These are phyloP conservation scores for Kryphioiulus occultus DNA, from an alignment of 2,888 invertebrate genomes.

Conservation along the genomic window DNA sequence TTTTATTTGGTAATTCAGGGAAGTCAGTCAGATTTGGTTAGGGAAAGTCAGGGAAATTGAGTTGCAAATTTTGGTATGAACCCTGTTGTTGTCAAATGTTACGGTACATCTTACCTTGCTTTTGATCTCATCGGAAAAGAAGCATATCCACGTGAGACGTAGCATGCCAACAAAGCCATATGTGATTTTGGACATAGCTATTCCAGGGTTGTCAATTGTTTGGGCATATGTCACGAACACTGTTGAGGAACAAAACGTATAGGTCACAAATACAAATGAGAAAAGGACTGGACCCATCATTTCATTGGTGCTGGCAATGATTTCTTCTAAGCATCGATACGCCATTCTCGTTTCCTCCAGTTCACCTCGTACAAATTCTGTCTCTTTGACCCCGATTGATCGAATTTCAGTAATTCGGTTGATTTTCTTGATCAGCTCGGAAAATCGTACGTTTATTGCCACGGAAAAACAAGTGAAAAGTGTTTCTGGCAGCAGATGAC, in stretches of 20 bases:
- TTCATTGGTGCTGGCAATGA: neutral
- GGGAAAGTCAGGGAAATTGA: no score
- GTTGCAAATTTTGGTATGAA: no score
- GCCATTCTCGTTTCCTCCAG: neutral
- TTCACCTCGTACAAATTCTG: neutral
- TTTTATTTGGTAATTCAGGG: no score
- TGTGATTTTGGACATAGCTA: neutral
- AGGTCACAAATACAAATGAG: neutral
- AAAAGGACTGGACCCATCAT: neutral
- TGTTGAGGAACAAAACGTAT: neutral
- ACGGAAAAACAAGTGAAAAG: neutral
- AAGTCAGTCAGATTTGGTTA: no score
- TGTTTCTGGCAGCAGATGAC: neutral
- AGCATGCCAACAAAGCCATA: neutral
- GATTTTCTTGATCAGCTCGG: neutral
- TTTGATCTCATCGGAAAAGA: neutral
- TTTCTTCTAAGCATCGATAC: neutral
- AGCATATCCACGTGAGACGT: neutral
- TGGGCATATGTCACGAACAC: neutral
- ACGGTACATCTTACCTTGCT: neutral
- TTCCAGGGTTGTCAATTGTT: neutral
- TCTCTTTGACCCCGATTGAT: neutral
- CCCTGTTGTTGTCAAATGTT: no score
- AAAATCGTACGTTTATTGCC: neutral
- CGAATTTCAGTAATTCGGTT: neutral